Conservation (phyloP, 2,113 vertebrate species). For the Hystrix cristata region DNA sequence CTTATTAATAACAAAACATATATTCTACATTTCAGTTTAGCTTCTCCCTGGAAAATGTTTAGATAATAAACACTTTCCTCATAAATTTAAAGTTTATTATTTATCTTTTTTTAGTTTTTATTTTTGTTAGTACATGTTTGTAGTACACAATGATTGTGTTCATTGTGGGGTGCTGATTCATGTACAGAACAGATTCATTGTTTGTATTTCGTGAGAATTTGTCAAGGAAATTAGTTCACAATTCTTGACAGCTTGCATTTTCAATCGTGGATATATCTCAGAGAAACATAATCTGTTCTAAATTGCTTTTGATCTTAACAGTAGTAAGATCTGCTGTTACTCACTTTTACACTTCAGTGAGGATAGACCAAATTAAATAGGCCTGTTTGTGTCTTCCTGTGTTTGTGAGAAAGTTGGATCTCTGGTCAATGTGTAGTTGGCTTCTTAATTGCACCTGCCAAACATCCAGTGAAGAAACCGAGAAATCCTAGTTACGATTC, state of each 20-base stretch:
- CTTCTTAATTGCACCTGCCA: background rate
- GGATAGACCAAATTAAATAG: background rate
- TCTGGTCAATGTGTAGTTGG: background rate
- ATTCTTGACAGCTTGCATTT: background rate
- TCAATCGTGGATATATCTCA: background rate
- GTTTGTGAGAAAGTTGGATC: background rate
- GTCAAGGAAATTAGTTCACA: background rate
- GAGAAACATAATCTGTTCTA: too few species aligned
- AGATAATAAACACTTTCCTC: background rate
- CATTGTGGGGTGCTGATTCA: background rate
- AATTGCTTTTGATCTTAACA: too few species aligned
- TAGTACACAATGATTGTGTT: background rate
- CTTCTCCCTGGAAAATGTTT: background rate
- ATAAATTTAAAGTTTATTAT: slow-evolving; percentile 42
- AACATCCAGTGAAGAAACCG: background rate
- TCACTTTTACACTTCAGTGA: background rate
- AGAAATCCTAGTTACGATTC: background rate
- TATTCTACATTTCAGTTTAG: background rate
- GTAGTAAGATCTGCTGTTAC: background rate
- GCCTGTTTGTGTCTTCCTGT: background rate
- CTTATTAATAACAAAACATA: slow-evolving; percentile 25
- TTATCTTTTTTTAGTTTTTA: background rate
- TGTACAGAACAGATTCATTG: background rate
- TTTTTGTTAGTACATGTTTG: background rate
- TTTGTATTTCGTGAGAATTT: background rate